Evolutionary conservation across 2,888 invertebrate genomes (phyloP), one percentile per base, ranked within the genome.

Genomic region (Volucella zonaria): DNA sequence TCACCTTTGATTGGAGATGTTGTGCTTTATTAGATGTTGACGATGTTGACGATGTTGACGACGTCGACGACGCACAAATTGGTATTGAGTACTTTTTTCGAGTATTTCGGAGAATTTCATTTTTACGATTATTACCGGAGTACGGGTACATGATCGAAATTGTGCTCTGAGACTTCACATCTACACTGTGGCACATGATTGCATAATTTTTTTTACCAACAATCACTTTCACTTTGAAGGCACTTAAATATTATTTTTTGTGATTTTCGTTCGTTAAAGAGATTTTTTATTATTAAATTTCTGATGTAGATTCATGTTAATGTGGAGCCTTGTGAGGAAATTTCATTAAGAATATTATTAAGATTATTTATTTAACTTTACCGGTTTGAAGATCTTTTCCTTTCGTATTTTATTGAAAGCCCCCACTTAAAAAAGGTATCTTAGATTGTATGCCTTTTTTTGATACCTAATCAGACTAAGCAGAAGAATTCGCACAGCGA

Each of bases 101-200:
- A 62, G 9, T 43, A 43, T 76, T 70, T 81, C 70, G 81, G 56
- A 43, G 14, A 23, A 40, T 58, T 49, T 64, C 45, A n/a, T 76
- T 31, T 31, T 31, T 4, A 31, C 68, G 59, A 18, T 49, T 18
- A 49, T 45, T 45, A 10, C 45, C n/a, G 45, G 56, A n/a, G 42
- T 23, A 49, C 15, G 68, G 15, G 64, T 15, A 59, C 67, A 64
- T 74, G 14, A 45, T 67, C 15, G 58, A 42, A 43, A 31, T 47
- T 18, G 45, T 52, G 31, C 3, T 75, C 66, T 70, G 64, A 56
- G 75, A 61, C 45, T 59, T 80, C 58, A 47, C 71, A 73, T 52
- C 71, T 66, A 58, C 62, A 40, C 42, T 52, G 11, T 15, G 51
- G 45, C 56, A 83, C 83, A 83, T 76, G 18, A 61, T 80, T 23